Conservation (phyloP, 2,888 invertebrate genomes). For the Alsophila aescularia region DNA sequence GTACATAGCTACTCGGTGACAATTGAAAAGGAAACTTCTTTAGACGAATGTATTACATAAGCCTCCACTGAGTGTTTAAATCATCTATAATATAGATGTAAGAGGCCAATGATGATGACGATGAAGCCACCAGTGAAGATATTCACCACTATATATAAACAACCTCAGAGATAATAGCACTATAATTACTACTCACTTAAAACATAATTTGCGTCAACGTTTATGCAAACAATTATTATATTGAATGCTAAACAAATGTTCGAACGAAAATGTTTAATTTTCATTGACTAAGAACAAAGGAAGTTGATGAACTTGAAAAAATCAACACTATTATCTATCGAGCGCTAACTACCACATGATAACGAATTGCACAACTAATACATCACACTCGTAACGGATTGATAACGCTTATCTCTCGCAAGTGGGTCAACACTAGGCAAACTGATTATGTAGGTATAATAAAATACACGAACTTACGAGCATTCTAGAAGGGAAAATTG, state of each 20-base stretch:
- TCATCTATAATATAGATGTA: no score
- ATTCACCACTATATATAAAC: no score
- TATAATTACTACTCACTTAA: slow-evolving; percentile 46
- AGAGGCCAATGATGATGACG: no score
- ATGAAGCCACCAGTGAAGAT: no score
- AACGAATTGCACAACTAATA: slow-evolving; percentile 71
- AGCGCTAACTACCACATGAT: slow-evolving; percentile 54
- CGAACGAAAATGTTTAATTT: slow-evolving; percentile 54
- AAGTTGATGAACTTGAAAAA: slow-evolving; percentile 64
- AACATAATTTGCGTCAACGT: slow-evolving; percentile 57
- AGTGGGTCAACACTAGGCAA: slow-evolving; percentile 71
- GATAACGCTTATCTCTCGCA: slow-evolving; percentile 71
- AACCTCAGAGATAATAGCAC: slow-evolving; percentile 37
- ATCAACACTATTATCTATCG: slow-evolving; percentile 57
- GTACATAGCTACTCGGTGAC: slow-evolving; percentile 6
- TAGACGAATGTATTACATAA: slow-evolving; percentile 35
- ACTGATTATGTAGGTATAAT: slow-evolving; percentile 49
- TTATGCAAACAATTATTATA: slow-evolving; percentile 51
- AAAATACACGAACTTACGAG: slow-evolving; percentile 34
- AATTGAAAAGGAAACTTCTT: slow-evolving; percentile 34
- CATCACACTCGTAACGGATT: slow-evolving; percentile 58
- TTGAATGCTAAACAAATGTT: slow-evolving; percentile 48
- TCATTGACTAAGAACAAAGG: slow-evolving; percentile 54
- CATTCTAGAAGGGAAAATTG: slow-evolving; percentile 37
- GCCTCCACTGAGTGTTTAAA: slow-evolving; percentile 11